Base-by-base conservation (phyloP, 2,113 vertebrate genomes). In the Bagarius yarrelli region DNA sequence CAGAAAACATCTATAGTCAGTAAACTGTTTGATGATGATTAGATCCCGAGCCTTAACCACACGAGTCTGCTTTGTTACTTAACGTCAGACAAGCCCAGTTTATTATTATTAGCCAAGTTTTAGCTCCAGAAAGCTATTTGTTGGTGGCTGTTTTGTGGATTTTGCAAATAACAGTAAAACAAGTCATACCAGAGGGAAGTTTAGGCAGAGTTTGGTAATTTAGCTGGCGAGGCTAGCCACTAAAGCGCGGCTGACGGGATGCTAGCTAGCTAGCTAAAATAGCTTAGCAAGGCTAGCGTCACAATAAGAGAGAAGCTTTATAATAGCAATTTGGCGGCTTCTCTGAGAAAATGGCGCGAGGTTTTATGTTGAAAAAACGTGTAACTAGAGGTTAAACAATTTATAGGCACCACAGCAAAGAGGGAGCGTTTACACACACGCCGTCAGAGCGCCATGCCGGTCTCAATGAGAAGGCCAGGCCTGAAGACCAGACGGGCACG, bases 251-350 rank as follows among this genome's bases (percentile, higher is more conserved):
- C 19, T 14, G 27, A 21, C 11, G 53, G 16, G 9, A 16, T 70
- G 66, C 9, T 76, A 44, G 23, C 32, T 18, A 57, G 50, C 18
- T 3, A 8, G 1, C 14, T 16, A 12, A 76, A 23, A 8, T 67
- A 69, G 63, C 40, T 27, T 79, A 78, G 47, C 76, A 27, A 52
- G 15, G 40, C 76, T 67, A 36, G 34, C 63, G 18, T 9, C 9
- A 67, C 64, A 70, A 70, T 18, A 25, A 19, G 67, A 5, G 21
- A 8, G 16, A 66, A 36, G n/a, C 21, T 59, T 59, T 21, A 8
- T 57, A 6, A 21, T 11, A 36, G 12, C 12, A 4, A 36, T 36
- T 36, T 0, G 9, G 0, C 12, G 0, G 12, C 25, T 69, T 69
- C 11, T 47, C n/a, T 0, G 14, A 47, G 13, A 47, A 69, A 25